Conservation (phyloP, 2,888 invertebrate species). For the Proisotoma minuta region DNA sequence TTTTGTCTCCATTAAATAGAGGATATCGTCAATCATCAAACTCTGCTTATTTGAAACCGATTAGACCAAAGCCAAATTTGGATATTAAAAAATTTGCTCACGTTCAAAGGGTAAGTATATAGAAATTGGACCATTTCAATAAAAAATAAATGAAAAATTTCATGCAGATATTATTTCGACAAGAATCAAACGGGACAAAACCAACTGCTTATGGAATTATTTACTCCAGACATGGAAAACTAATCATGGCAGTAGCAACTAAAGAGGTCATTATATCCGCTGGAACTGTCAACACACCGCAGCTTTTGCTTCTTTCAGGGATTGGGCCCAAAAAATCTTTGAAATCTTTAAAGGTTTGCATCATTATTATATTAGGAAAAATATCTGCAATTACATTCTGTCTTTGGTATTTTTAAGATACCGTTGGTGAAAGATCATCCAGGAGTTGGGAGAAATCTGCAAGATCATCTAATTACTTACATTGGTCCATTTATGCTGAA, state of each 20-base stretch:
- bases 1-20: slow-evolving; percentile 1
- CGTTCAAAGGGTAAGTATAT: background rate
- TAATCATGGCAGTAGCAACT: background rate
- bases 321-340: slow-evolving; percentile 1
- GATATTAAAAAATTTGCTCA: background rate
- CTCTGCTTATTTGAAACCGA: background rate
- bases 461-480: slow-evolving; percentile 9
- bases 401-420: background rate
- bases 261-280: slow-evolving; percentile 8
- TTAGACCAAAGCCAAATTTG: background rate
- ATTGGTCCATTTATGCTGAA: slow-evolving; percentile 6
- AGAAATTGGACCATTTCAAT: background rate
- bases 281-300: slow-evolving; percentile 4
- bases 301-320: background rate
- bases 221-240: background rate
- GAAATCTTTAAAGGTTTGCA: background rate
- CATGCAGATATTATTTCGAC: background rate
- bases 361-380: background rate
- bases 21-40: background rate
- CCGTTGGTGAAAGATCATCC: background rate
- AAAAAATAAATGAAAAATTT: background rate
- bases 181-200: background rate
- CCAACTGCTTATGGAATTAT: slow-evolving; percentile 1
- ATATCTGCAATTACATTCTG: background rate
- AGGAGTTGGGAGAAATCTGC: slow-evolving; percentile 3